Percentiles rank a stretch among this genome's conserved stretches.
phyloP scores from a whole-genome alignment of 2,888 invertebrate species.

The Sminthurides aquaticus region DNA sequence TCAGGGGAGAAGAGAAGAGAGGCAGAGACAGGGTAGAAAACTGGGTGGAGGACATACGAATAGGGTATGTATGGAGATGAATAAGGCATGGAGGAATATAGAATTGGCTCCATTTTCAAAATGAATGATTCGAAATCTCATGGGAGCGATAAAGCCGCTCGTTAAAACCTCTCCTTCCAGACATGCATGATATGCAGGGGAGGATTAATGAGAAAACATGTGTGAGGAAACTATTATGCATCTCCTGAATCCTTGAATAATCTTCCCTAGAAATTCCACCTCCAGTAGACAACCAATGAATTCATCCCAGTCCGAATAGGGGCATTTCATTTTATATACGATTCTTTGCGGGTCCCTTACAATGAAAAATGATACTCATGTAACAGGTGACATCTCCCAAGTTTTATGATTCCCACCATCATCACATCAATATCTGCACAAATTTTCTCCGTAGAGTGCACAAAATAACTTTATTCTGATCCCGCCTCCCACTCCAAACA shows the following conservation, averaged over 20 bases:
- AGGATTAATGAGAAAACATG: not conserved
- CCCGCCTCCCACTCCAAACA: too few species aligned
- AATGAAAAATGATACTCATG: slow-evolving; percentile 12
- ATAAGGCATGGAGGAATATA: not conserved
- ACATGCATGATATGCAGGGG: not conserved
- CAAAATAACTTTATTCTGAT: too few species aligned
- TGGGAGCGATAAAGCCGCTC: slow-evolving; percentile 17
- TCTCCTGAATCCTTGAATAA: not conserved
- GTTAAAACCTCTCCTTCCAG: slow-evolving; percentile 11
- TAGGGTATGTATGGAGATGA: too few species aligned
- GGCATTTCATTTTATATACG: not conserved
- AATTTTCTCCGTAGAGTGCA: too few species aligned
- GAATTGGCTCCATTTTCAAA: slow-evolving; percentile 5
- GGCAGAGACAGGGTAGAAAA: too few species aligned
- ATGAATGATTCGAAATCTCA: slow-evolving; percentile 12
- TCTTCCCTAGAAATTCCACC: not conserved
- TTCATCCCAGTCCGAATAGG: too few species aligned
- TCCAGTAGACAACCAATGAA: not conserved
- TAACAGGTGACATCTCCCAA: slow-evolving; percentile 21
- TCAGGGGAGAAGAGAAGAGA: too few species aligned
- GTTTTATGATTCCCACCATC: too few species aligned
- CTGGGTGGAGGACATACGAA: too few species aligned
- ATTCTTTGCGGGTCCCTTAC: not conserved
- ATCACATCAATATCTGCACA: too few species aligned
- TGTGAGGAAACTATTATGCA: not conserved